A percentile compares a stretch with the other conserved stretches of the same genome.
phyloP scores from a whole-genome alignment of 2,113 vertebrate species.

The Hemiprocne comata region DNA sequence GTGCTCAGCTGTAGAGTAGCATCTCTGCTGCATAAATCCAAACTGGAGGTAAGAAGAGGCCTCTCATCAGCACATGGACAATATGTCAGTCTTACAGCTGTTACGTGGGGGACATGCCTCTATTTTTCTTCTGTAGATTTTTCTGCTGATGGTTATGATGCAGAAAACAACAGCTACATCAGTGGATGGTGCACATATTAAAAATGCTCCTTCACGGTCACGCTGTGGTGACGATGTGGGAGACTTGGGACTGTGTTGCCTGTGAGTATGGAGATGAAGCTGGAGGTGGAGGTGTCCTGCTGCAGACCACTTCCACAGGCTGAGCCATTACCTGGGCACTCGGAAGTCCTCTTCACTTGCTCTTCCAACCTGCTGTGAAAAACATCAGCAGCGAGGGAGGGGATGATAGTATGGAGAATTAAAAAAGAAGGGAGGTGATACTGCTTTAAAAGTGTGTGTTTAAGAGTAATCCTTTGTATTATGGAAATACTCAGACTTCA shows the following conservation, averaged over 20 bases:
- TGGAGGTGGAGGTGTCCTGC: not conserved
- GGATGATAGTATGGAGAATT: not conserved
- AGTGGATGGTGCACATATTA: slow-evolving; percentile 1
- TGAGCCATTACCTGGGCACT: not conserved
- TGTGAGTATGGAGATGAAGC: slow-evolving; percentile 34
- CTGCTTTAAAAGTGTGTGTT: not conserved
- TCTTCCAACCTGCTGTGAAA: not conserved
- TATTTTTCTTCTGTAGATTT: not conserved
- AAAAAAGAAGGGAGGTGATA: not conserved
- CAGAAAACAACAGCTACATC: not conserved
- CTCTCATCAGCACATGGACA: not conserved
- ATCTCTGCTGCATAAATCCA: not conserved
- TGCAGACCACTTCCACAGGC: not conserved
- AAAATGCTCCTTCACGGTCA: not conserved
- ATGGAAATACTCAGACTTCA: not conserved
- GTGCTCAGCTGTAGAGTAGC: not conserved
- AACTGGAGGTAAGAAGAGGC: not conserved
- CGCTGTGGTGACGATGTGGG: not conserved
- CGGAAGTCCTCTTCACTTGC: not conserved
- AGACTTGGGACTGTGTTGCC: not conserved
- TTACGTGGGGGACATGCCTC: not conserved
- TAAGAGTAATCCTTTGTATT: not conserved
- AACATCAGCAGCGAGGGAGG: not conserved
- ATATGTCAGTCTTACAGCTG: not conserved
- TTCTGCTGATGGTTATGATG: not conserved